These are phyloP conservation scores for Acanthopleura granulata DNA, from an alignment of 2,888 invertebrate species.

Conservation along the genomic window DNA sequence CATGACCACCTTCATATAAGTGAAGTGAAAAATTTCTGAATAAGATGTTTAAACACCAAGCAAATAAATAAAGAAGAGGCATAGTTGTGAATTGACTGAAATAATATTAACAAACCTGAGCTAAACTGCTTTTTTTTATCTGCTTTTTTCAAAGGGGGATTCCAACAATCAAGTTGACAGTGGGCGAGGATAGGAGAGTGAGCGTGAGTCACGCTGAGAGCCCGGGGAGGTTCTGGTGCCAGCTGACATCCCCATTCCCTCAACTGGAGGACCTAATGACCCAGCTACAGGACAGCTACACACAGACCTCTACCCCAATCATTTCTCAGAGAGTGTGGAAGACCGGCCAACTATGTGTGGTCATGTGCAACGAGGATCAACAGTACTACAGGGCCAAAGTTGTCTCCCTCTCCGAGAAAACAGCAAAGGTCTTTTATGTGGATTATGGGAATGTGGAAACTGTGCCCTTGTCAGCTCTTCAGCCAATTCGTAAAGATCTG, in stretches of 20 bases:
- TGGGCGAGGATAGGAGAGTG: constrained; percentile 28
- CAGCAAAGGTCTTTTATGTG: constrained; percentile 74
- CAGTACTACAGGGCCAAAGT: constrained; percentile 71
- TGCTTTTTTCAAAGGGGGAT: constrained; percentile 27
- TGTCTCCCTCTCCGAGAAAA: constrained; percentile 69
- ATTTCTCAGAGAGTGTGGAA: not conserved
- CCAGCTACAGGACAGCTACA: constrained; percentile 37
- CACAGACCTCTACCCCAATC: constrained; percentile 11
- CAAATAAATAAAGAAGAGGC: too few relatives aligned
- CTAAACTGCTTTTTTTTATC: not conserved
- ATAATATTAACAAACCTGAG: too few relatives aligned
- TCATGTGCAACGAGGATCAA: constrained; percentile 29
- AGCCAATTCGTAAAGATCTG: not conserved
- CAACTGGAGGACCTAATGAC: constrained; percentile 36
- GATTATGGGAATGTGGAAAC: constrained; percentile 75
- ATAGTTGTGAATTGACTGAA: too few relatives aligned
- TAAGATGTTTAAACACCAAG: too few relatives aligned
- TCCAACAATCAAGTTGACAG: constrained; percentile 23
- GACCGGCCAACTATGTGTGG: constrained; percentile 22
- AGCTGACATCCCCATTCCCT: constrained; percentile 35
- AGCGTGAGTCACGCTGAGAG: constrained; percentile 33
- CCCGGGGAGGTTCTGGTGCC: constrained; percentile 48
- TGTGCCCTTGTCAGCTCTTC: constrained; percentile 11
- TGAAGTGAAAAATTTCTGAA: too few relatives aligned
- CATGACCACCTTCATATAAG: too few relatives aligned